Conservation (phyloP, 2,113 vertebrate genomes). For the Rhinolophus ferrumequinum region DNA sequence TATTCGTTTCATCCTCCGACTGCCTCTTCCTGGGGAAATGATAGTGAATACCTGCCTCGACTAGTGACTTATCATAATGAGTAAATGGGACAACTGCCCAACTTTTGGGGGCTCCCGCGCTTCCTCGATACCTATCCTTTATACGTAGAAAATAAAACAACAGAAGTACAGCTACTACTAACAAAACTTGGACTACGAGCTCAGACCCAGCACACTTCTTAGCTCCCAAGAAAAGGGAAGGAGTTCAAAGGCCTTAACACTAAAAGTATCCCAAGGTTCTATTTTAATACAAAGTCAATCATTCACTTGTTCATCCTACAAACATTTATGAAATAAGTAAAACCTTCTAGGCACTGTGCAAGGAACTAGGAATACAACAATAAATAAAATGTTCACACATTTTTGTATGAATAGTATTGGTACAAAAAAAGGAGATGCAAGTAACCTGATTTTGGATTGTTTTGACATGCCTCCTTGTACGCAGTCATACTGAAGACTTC, state of each 20-base stretch:
- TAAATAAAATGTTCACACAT: not conserved
- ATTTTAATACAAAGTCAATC: conserved; percentile 23
- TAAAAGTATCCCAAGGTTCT: not conserved
- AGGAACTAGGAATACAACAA: conserved; percentile 25
- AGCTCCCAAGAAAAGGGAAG: not conserved
- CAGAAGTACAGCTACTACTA: not conserved
- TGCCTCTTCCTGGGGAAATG: not conserved
- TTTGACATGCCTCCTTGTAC: not conserved
- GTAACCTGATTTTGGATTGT: not conserved
- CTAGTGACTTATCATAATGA: not conserved
- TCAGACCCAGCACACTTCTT: conserved; percentile 7
- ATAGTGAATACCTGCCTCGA: not conserved
- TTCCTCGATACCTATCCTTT: not conserved
- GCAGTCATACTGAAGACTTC: not conserved
- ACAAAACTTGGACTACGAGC: not conserved
- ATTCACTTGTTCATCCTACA: not conserved
- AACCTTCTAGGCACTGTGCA: conserved; percentile 11
- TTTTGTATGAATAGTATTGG: not conserved
- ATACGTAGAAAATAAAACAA: not conserved
- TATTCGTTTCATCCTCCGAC: not conserved
- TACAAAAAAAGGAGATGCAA: not conserved
- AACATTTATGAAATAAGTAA: not conserved
- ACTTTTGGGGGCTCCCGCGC: not conserved
- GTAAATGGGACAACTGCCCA: not conserved
- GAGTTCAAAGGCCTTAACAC: not conserved